phyloP scores from a whole-genome alignment of 2,797 vertebrate species.

The Rhyacichthys aspro region DNA sequence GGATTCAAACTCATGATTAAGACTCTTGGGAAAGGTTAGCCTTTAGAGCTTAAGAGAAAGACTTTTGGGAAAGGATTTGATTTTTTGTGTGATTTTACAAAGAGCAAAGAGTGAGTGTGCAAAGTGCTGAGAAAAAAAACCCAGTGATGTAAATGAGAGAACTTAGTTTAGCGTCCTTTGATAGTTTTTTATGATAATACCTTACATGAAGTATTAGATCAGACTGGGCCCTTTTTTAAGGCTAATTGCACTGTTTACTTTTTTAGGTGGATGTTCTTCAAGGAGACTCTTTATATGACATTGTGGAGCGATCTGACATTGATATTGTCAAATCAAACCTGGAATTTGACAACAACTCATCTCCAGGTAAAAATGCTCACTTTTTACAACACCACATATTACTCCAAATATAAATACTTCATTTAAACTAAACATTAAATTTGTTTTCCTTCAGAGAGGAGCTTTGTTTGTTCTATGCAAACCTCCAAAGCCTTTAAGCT shows the following conservation, averaged over 20 bases:
- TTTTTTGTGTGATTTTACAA: too few relatives aligned
- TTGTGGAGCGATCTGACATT: constrained; percentile 69
- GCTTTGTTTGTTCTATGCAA: constrained; percentile 81
- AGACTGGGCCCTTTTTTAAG: not conserved
- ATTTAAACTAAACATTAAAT: too few relatives aligned
- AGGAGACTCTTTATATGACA: constrained; percentile 80
- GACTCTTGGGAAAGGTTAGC: too few relatives aligned
- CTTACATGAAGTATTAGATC: too few relatives aligned
- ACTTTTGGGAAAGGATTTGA: too few relatives aligned
- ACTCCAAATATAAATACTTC: not conserved
- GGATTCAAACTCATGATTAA: not conserved
- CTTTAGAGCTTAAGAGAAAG: too few relatives aligned
- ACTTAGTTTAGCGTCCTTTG: too few relatives aligned
- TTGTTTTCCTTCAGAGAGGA: constrained; percentile 72
- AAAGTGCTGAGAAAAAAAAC: too few relatives aligned
- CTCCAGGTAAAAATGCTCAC: constrained; percentile 69
- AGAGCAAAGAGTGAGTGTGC: too few relatives aligned
- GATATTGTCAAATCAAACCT: constrained; percentile 69
- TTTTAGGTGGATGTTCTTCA: constrained; percentile 85
- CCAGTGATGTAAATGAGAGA: too few relatives aligned
- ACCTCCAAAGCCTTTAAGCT: constrained; percentile 81
- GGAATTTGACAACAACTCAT: constrained; percentile 48
- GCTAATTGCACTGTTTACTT: constrained; percentile 5
- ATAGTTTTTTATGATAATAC: too few relatives aligned
- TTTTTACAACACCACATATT: too few relatives aligned